Evolutionary conservation across 2,888 invertebrate species (phyloP).

Genomic region (Drosophila affinis): DNA sequence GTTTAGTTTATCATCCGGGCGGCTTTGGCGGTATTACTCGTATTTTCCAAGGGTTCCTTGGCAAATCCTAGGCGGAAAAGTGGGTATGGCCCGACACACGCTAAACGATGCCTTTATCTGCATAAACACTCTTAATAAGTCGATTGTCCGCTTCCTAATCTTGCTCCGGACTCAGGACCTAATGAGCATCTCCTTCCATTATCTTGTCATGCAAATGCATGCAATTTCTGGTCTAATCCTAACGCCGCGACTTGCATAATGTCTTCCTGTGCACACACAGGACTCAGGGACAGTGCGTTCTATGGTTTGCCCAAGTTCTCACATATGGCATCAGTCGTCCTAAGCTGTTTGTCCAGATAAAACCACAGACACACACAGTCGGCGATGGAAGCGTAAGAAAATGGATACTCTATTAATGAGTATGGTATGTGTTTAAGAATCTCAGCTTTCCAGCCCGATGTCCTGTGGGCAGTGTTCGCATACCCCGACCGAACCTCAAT

Average conservation of each 20-base stretch:
- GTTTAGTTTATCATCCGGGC: slow-evolving; percentile 22
- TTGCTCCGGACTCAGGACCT: slow-evolving; percentile 45
- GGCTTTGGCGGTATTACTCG: slow-evolving; percentile 41
- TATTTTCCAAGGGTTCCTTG: slow-evolving; percentile 60
- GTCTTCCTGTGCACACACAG: slow-evolving; percentile 7
- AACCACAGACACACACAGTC: slow-evolving; percentile 4
- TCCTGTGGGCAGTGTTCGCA: slow-evolving; percentile 5
- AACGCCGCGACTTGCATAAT: slow-evolving; percentile 74
- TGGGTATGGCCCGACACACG: slow-evolving; percentile 81
- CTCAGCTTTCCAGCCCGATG: neutral
- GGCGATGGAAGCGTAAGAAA: slow-evolving; percentile 1
- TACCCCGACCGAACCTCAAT: slow-evolving; percentile 46
- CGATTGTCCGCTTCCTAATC: slow-evolving; percentile 76
- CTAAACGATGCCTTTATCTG: slow-evolving; percentile 82
- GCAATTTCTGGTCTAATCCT: slow-evolving; percentile 67
- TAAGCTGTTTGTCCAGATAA: slow-evolving; percentile 68
- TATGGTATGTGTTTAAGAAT: neutral
- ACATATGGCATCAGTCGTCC: slow-evolving; percentile 55
- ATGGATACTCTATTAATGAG: neutral
- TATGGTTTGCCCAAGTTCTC: slow-evolving; percentile 41
- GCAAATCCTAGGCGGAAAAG: slow-evolving; percentile 73
- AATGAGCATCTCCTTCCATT: slow-evolving; percentile 66
- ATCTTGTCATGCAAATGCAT: slow-evolving; percentile 62
- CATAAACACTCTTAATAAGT: slow-evolving; percentile 80
- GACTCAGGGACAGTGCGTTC: slow-evolving; percentile 2